Conservation (phyloP, 2,113 vertebrate species). For the Ctenodactylus gundi region DNA sequence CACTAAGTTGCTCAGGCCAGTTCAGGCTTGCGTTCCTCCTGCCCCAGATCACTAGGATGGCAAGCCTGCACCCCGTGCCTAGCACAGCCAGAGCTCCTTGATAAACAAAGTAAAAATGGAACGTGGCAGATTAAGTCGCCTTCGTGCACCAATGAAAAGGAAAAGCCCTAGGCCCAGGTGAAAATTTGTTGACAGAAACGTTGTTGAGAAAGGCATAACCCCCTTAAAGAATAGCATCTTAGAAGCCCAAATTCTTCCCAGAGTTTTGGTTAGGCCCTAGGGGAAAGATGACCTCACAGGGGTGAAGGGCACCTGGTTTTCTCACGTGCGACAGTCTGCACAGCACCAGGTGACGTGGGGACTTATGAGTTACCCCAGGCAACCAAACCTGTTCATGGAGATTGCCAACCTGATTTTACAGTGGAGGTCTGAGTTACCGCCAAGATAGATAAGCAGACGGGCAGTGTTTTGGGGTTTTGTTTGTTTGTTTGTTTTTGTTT, state of each 20-base stretch:
- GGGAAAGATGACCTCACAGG: background rate
- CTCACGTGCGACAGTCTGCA: background rate
- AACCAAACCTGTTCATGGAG: background rate
- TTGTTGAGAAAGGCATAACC: no score
- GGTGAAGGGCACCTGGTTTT: background rate
- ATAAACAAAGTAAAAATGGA: background rate
- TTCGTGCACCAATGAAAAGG: background rate
- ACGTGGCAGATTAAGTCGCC: background rate
- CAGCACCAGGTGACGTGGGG: background rate
- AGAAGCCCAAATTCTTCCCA: background rate
- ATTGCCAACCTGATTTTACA: background rate
- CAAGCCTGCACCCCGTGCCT: no score
- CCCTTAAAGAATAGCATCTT: background rate
- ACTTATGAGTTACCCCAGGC: background rate
- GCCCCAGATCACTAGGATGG: no score
- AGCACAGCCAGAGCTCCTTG: no score
- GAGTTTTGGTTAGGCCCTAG: background rate
- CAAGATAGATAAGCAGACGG: no score
- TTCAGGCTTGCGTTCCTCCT: no score
- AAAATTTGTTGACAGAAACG: background rate
- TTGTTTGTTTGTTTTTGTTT: no score
- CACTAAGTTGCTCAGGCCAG: no score
- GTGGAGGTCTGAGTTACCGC: background rate
- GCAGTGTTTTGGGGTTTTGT: no score
- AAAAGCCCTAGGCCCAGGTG: background rate